Evolutionary conservation across 1,140 invertebrate species (phyloP), one percentile per base, ranked within the genome.

Genomic region (Penaeus vannamei): DNA sequence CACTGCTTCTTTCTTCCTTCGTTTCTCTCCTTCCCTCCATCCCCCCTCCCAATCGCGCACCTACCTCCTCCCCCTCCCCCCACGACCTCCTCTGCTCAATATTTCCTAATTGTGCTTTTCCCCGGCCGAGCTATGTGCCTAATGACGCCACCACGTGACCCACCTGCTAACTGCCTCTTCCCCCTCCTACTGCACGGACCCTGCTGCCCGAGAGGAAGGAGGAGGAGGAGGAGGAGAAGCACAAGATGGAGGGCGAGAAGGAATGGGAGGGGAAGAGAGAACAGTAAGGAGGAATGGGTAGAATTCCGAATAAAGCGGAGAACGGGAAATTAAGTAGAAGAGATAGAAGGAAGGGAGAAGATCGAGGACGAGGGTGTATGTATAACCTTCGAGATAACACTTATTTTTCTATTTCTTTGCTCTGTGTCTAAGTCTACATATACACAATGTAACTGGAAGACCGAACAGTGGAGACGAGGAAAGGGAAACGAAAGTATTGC

Each of bases 21-120:
- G 29, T 20, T 32, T 53, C 53, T 17, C 14, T 53, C 12, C 12
- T 53, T 53, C 66, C n/a, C 22, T 26, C 23, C 66, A n/a, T n/a
- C 29, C 23, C 10, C 23, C 22, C 66, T 82, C 53, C 20, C 53
- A 12, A 32, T 20, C 60, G 29, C 69, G 42, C 20, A 14, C 12
- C 53, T 32, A 32, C 69, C 23, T 5, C 10, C 79, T 12, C 14
- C 20, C 26, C n/a, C 5, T 29, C 17, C 22, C 26, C 23, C n/a
- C 66, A 26, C 84, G 46, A 60, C 62, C n/a, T 59, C 46, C 79
- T 59, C 53, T 85, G 61, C 69, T 85, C 84, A 85, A 85, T 85
- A 85, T 77, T 85, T 85, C 46, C 69, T 85, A 85, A 85, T 85
- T 85, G 84, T 85, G 53, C 84, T 77, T 85, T 85, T 61, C 84